Evolutionary conservation across 2,797 vertebrate genomes (phyloP).

Genomic region (Clangula hyemalis): DNA sequence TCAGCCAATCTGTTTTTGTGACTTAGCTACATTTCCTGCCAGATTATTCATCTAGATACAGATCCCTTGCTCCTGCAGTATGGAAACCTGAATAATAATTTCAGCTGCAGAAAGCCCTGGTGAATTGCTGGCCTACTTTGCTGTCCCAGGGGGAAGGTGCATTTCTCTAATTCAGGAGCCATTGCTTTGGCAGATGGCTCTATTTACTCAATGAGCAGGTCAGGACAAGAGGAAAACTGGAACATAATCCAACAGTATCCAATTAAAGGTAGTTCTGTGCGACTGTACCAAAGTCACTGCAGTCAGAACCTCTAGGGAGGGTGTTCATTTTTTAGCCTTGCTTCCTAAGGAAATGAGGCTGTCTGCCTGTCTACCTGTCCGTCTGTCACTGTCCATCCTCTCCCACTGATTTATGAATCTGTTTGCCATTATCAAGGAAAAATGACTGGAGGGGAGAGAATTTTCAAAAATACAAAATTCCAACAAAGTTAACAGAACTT

Average conservation of each 20-base stretch:
- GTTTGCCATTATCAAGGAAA: neutral
- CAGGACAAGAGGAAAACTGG: conserved; percentile 45
- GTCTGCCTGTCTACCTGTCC: conserved; percentile 41
- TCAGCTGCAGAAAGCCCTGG: conserved; percentile 42
- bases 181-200: conserved; percentile 64
- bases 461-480: neutral
- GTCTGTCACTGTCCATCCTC: conserved; percentile 17
- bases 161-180: conserved; percentile 51
- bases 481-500: neutral
- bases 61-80: conserved; percentile 20
- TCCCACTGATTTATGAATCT: neutral
- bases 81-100: conserved; percentile 63
- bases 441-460: neutral
- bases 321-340: conserved; percentile 42
- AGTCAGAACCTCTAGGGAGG: conserved; percentile 4
- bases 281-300: conserved; percentile 46
- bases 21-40: conserved; percentile 47
- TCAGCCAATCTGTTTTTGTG: conserved; percentile 31
- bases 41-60: conserved; percentile 34
- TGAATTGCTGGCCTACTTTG: conserved; percentile 61
- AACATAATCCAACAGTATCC: conserved; percentile 59
- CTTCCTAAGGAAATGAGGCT: conserved; percentile 62
- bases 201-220: conserved; percentile 64
- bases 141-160: conserved; percentile 43
- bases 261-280: conserved; percentile 55